Evolutionary conservation across 2,797 vertebrate genomes (phyloP).

Genomic region (Enteromius argenteus): DNA sequence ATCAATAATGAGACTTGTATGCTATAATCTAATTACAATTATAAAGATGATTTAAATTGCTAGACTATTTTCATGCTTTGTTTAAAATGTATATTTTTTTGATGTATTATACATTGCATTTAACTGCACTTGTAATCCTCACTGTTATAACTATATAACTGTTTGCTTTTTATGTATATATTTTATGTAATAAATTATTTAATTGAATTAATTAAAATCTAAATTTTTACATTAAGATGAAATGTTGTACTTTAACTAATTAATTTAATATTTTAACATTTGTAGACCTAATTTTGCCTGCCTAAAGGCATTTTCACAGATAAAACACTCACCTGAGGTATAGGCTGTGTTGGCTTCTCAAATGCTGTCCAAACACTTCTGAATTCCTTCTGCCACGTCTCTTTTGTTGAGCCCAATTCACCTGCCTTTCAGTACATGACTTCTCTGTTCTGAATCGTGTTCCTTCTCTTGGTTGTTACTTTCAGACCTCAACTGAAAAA

Average conservation of each 20-base stretch:
- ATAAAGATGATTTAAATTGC: not conserved
- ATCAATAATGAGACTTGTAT: not conserved
- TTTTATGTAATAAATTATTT: not conserved
- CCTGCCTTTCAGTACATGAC: not conserved
- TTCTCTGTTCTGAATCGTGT: not conserved
- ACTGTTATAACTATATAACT: not conserved
- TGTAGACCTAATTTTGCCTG: not conserved
- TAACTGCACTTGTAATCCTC: not conserved
- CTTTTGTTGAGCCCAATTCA: not conserved
- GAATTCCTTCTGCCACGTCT: not conserved
- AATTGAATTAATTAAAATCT: not conserved
- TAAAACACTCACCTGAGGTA: slow-evolving; percentile 21
- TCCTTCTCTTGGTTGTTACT: not conserved
- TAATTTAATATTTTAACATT: not conserved
- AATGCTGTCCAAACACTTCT: not conserved
- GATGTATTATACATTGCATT: not conserved
- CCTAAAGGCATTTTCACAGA: not conserved
- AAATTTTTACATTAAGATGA: not conserved
- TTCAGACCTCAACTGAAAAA: not conserved
- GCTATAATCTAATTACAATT: not conserved
- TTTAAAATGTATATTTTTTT: not conserved
- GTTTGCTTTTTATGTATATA: not conserved
- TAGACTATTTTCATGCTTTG: not conserved
- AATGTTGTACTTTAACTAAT: not conserved
- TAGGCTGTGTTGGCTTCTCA: slow-evolving; percentile 2